These are phyloP conservation scores for Styela plicata DNA, from an alignment of 23 tunicate species.

Conservation along the genomic window DNA sequence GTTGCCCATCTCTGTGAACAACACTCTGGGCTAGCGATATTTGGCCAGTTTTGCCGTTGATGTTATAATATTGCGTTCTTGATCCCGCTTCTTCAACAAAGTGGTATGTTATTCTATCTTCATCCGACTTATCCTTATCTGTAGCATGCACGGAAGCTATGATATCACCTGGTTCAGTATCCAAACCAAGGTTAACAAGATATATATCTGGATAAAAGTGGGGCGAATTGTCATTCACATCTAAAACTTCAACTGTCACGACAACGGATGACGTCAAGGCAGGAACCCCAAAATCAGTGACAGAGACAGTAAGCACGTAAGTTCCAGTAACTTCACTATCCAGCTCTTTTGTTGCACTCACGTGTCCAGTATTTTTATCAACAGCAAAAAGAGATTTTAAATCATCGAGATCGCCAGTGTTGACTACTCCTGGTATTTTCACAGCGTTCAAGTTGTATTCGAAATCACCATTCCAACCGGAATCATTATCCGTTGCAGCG, in stretches of 20 bases:
- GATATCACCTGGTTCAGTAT: not conserved
- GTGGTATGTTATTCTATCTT: not conserved
- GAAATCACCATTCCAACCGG: slow-evolving; percentile 58
- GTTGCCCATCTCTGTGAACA: not conserved
- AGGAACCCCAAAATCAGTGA: slow-evolving; percentile 58
- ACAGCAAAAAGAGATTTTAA: slow-evolving; percentile 2
- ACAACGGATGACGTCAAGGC: slow-evolving; percentile 26
- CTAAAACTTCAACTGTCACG: slow-evolving; percentile 35
- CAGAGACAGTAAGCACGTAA: slow-evolving; percentile 49
- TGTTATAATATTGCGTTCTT: not conserved
- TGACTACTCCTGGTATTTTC: not conserved
- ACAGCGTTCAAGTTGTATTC: slow-evolving; percentile 39
- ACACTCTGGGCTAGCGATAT: slow-evolving; percentile 7
- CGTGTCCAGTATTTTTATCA: not conserved
- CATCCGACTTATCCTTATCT: slow-evolving; percentile 40
- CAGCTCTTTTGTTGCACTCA: slow-evolving; percentile 9
- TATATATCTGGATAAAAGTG: slow-evolving; percentile 28
- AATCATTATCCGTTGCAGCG: slow-evolving; percentile 55
- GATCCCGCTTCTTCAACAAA: not conserved
- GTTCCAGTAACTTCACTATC: slow-evolving; percentile 39
- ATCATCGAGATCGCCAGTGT: not conserved
- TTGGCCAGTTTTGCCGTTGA: not conserved
- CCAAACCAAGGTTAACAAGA: slow-evolving; percentile 6
- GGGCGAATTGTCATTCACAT: slow-evolving; percentile 83
- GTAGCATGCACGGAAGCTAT: slow-evolving; percentile 29